Evolutionary conservation across 2,888 invertebrate genomes (phyloP), one percentile per base, ranked within the genome.

Genomic region (Choreutis nemorana): DNA sequence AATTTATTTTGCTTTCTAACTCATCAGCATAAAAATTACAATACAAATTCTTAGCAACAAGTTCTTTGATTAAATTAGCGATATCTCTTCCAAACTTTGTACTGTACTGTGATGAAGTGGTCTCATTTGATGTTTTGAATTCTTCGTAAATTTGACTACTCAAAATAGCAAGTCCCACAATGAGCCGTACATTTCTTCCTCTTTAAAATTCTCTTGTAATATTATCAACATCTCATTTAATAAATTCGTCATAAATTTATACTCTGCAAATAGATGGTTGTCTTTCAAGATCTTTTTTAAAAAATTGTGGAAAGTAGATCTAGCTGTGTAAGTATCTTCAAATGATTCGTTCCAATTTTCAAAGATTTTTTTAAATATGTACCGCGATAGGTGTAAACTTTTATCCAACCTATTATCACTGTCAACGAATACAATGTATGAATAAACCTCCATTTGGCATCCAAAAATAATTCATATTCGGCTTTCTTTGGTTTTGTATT

Each of bases 391-490:
- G 9, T 42, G 32, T 2, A 41, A 24, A 26, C 41, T 44, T 12
- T 31, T 28, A 2, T 33, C 15, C 10, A 38, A 23, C 26, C 49
- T 42, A 5, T 37, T 28, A 23, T 45, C 27, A 14, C 29, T 30
- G 5, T 31, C 29, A 6, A 41, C 34, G 12, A 37, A 39, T 3
- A 42, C 36, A 4, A 54, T 36, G 27, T 41, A 50, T 30, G 31
- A 26, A 42, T 35, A 24, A 50, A 45, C 16, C 38, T 15, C 55
- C 57, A 63, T 33, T 53, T 56, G 1, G 37, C 41, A 10, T 36
- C 12, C 5, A 44, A 33, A 14, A 58, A 39, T 21, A 23, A 5
- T 6, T 14, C 23, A 6, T 34, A 11, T 14, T 40, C 41, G 2
- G 18, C 3, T 10, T 22, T 31, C 14, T 28, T 15, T 31, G 23